Percentiles rank a stretch among this genome's conserved stretches.
Conservation (phyloP, 2,113 vertebrate species). For the Ursus arctos region DNA sequence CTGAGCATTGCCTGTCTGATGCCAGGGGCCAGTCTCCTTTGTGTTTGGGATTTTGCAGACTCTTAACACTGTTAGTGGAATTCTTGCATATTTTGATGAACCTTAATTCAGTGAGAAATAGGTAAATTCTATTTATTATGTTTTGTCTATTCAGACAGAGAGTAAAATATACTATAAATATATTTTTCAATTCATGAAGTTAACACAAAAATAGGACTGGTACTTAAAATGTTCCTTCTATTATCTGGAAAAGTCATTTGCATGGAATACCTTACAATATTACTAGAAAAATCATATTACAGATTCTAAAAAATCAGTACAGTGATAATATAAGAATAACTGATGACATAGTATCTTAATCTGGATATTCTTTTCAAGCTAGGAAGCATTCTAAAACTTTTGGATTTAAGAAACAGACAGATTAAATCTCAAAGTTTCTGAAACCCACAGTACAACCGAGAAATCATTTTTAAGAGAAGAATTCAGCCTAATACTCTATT, state of each 20-base stretch:
- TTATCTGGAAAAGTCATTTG: not conserved
- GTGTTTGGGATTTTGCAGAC: not conserved
- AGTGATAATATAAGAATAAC: not conserved
- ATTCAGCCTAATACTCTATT: not conserved
- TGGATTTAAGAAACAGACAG: not conserved
- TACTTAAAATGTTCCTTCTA: not conserved
- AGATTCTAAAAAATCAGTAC: not conserved
- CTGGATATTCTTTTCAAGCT: not conserved
- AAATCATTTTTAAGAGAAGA: not conserved
- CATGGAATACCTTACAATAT: not conserved
- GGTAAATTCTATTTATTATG: not conserved
- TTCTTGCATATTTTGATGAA: not conserved
- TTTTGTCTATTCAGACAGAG: not conserved
- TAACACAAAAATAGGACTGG: constrained; percentile 34
- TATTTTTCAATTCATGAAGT: constrained; percentile 29
- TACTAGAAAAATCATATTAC: not conserved
- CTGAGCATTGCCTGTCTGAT: not conserved
- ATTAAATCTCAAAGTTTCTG: not conserved
- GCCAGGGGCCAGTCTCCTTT: not conserved
- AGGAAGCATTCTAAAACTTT: not conserved
- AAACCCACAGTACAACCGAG: not conserved
- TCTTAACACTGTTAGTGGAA: not conserved
- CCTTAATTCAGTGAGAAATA: constrained; percentile 40
- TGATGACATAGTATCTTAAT: not conserved
- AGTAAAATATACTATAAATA: constrained; percentile 16